Percentiles rank a stretch among this genome's conserved stretches.
These are phyloP conservation scores for Fissipunctia ypsillon DNA, from an alignment of 2,888 invertebrate genomes.

Conservation along the genomic window DNA sequence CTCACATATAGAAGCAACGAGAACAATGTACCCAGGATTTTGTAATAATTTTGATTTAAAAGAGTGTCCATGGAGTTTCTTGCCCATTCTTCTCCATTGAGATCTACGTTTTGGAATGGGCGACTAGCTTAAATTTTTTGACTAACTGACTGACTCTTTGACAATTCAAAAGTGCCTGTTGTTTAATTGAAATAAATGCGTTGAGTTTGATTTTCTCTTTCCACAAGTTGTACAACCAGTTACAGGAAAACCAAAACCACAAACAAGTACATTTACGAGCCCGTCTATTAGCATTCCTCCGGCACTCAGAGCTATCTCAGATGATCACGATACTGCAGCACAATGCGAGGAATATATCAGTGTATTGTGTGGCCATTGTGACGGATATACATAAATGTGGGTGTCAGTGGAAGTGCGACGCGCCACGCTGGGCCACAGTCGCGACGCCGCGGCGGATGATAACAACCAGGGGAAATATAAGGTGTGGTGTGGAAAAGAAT, in stretches of 20 bases:
- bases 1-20: too few relatives aligned
- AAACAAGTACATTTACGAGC: constrained; percentile 11
- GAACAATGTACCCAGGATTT: too few relatives aligned
- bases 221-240: neutral
- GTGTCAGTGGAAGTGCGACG: constrained; percentile 30
- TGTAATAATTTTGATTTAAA: too few relatives aligned
- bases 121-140: too few relatives aligned
- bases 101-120: too few relatives aligned
- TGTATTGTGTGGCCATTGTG: constrained; percentile 63
- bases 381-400: constrained; percentile 54
- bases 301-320: constrained; percentile 48
- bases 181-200: too few relatives aligned
- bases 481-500: neutral
- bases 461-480: neutral
- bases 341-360: constrained; percentile 52
- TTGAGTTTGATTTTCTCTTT: neutral
- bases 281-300: constrained; percentile 27
- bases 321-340: constrained; percentile 53
- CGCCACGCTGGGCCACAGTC: constrained; percentile 38
- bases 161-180: too few relatives aligned
- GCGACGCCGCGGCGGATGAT: neutral
- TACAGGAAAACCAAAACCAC: constrained; percentile 13
- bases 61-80: too few relatives aligned
- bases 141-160: too few relatives aligned
- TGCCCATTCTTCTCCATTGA: too few relatives aligned